Evolutionary conservation across 2,888 invertebrate species (phyloP).

Genomic region (Ariolimax columbianus): DNA sequence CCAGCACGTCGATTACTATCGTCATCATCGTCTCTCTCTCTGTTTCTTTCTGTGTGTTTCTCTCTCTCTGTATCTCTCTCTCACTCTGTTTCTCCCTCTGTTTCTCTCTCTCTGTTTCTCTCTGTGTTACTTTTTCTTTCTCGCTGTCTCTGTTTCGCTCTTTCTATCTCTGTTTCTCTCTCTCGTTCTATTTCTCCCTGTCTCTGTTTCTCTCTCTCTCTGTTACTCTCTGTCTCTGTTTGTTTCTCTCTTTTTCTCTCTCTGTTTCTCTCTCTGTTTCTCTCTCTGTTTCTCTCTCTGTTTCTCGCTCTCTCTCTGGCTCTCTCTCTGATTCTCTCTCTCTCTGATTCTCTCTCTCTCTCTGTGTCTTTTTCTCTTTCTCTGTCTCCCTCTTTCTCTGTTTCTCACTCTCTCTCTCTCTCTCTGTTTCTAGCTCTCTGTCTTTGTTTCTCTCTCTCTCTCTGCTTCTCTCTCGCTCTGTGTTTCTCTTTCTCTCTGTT

Average conservation of each 20-base stretch:
- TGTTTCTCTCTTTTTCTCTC: neutral
- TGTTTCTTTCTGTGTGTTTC: neutral
- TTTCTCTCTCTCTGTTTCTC: neutral
- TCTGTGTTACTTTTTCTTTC: neutral
- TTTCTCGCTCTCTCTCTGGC: no score
- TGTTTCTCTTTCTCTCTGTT: no score
- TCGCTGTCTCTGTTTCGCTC: neutral
- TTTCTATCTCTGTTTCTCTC: neutral
- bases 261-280: no score
- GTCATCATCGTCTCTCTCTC: neutral
- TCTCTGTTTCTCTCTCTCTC: neutral
- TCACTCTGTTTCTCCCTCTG: neutral
- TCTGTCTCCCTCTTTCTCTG: no score
- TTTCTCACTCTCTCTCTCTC: no score
- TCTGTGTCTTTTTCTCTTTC: no score
- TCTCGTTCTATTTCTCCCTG: neutral
- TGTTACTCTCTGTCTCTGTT: neutral
- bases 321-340: no score
- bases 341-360: no score
- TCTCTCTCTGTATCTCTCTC: slow-evolving; percentile 1
- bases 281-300: no score
- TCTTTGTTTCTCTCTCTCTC: no score
- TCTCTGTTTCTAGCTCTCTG: no score
- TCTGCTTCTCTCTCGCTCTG: no score
- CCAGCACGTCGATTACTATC: neutral